Base-by-base conservation (phyloP, 2,797 vertebrate species). In the Hemitrygon akajei region DNA sequence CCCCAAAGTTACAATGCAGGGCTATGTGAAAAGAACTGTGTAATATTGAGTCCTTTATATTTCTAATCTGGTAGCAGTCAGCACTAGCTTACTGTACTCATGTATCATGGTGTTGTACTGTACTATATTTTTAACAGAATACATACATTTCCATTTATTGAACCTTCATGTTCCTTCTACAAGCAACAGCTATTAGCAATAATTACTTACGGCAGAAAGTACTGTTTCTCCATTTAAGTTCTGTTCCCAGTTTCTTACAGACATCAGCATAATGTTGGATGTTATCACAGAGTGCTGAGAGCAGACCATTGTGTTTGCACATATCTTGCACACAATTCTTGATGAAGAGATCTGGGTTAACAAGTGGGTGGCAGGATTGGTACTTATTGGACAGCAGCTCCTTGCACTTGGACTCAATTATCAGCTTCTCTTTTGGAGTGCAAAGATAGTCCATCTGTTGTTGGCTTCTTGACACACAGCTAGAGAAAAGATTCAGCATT, bases 251-350 rank as follows among this genome's bases (percentile, higher is more conserved):
- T 47, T 82, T 95, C 94, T 94, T 96, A 94, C 96, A 96, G 93
- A 94, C 95, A 30, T 96, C 96, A 86, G 95, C 95, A 56, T 96
- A 96, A 94, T 94, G 94, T 84, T 96, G 95, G 77, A 95, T 94
- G 56, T 96, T 95, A 84, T 95, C 94, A 0, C 96, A 96, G 84
- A 96, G 95, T 3, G 96, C 79, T 11, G 96, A 94, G 2, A 94
- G 95, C 96, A 96, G 96, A 10, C 96, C 96, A 0, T 95, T 94
- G 12, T 95, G 96, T 91, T 87, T 96, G 93, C 95, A 95, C 95
- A 96, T 96, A 94, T 97, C 96, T 75, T 96, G 96, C n/a, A 96
- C 9, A 93, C 96, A 97, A 93, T 94, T 95, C 84, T 96, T 93
- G 94, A 96, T 22, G 93, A 96, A 97, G 37, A 95, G 93, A 0